Evolutionary conservation across 2,797 vertebrate species (phyloP), one percentile per base, ranked within the genome.

Genomic region (Phoxinus dragarum): DNA sequence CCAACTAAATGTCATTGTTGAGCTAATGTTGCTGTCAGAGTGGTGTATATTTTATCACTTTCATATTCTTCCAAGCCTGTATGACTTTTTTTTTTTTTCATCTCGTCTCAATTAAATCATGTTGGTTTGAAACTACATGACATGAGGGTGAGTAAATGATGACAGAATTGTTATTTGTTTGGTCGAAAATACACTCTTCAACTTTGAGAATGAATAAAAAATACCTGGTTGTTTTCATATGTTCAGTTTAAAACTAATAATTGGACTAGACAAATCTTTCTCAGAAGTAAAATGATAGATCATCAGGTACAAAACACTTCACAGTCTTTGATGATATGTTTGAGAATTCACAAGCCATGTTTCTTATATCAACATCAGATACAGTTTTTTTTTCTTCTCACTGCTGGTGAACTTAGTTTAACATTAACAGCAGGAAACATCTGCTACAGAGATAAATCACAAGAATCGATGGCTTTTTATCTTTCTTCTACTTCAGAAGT

Each of bases 401-500:
- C 69, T 61, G 78, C 56, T 19, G 56, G 64, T 83, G 66, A 81
- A 81, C 42, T 87, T 77, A 76, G 38, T 81, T 85, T 79, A 84
- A 66, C 68, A 76, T 72, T 44, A 81, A 59, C 36, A 72, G 73
- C 42, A 79, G 59, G 49, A 69, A 83, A 82, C 61, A 71, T 85
- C 81, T 80, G 56, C 56, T 47, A 6, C 31, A 71, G 4, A 16
- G 7, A 68, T 38, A 61, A 47, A 59, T 71, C 59, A 34, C 27
- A 77, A 56, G 44, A 88, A 84, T 79, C 44, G 21, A 54, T 73
- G n/a, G 54, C 56, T 74, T 80, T 81, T 82, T 86, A 80, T 80
- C 75, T 44, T 36, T 36, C 14, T 8, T 80, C 56, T 19, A 61
- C 21, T 75, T 82, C 47, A 44, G 47, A 75, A 68, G 38, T 67